Base-by-base conservation (phyloP, 2,797 vertebrate species). In the Coccyzus lansbergi region DNA sequence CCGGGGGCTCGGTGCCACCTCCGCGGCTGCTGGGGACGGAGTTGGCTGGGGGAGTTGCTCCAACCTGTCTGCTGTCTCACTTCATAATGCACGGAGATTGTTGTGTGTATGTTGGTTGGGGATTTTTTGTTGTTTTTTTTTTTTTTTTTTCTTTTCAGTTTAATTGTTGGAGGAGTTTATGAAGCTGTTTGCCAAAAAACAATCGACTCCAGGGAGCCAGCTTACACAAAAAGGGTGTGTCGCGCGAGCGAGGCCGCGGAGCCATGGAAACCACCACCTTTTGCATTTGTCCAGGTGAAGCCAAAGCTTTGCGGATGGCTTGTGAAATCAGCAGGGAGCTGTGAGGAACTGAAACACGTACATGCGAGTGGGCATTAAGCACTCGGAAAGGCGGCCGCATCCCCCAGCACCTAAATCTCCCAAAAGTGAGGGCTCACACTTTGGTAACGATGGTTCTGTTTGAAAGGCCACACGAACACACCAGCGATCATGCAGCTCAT, bases 161-260 rank as follows among this genome's bases (percentile, higher is more conserved):
- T 96, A 97, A 97, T 97, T 97, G 97, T 97, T 97, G 98, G 97
- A 97, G 96, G 97, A 96, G 96, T 98, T 98, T 98, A 97, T 92
- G 77, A 88, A 98, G 95, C 95, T 79, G 94, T 93, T 97, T 98
- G 97, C 97, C 97, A 98, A 98, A 98, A 98, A 97, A 97, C 98
- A 98, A 97, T 97, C 89, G 96, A 96, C 97, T 97, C 96, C 69
- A 96, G 97, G 97, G 97, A 97, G 96, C 94, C 93, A 96, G 97
- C 96, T 97, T 97, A 97, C 96, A 98, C 97, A 97, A 96, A 98
- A 97, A 98, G 97, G 98, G 98, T 92, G 98, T 98, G 98, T 97
- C 97, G 4, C 93, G 91, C 53, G 24, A 86, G 96, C 46, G 75
- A 97, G 97, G 90, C 92, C 29, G 53, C 64, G 94, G 95, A 97